phyloP scores from a whole-genome alignment of 2,888 invertebrate genomes.

The Pimpla rufipes region DNA sequence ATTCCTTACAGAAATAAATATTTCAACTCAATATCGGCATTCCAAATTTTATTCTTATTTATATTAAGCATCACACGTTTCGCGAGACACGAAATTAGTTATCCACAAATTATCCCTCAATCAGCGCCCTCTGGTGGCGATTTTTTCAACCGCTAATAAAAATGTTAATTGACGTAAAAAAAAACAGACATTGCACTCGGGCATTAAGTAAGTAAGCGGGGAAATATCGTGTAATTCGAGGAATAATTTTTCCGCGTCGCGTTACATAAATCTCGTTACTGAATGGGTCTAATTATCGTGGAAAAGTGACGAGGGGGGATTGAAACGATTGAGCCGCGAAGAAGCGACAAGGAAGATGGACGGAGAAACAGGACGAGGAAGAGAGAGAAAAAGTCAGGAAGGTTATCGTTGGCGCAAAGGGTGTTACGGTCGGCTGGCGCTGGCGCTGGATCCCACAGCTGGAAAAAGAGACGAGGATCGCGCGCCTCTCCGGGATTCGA shows the following conservation, averaged over 20 bases:
- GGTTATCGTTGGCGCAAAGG: slow-evolving; percentile 24
- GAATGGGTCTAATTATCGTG: slow-evolving; percentile 76
- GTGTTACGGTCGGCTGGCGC: slow-evolving; percentile 48
- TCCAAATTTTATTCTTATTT: no score
- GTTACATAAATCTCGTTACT: slow-evolving; percentile 76
- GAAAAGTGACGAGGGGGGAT: slow-evolving; percentile 20
- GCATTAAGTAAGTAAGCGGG: neutral
- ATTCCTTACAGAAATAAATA: no score
- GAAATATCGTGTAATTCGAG: neutral
- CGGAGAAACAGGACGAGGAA: neutral
- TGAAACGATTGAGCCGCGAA: neutral
- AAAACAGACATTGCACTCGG: neutral
- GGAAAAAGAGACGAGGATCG: slow-evolving; percentile 10
- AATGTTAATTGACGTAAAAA: no score
- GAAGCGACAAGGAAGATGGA: neutral
- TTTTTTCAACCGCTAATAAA: no score
- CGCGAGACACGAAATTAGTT: no score
- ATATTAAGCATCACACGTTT: no score
- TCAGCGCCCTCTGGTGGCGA: no score
- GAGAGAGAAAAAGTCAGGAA: slow-evolving; percentile 14
- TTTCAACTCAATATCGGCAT: no score
- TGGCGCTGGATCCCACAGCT: slow-evolving; percentile 7
- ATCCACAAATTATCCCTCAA: no score
- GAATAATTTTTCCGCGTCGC: slow-evolving; percentile 49
- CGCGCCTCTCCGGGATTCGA: slow-evolving; percentile 41